Evolutionary conservation across 2,888 invertebrate genomes (phyloP), one percentile per base, ranked within the genome.

Genomic region (Noctua comes): DNA sequence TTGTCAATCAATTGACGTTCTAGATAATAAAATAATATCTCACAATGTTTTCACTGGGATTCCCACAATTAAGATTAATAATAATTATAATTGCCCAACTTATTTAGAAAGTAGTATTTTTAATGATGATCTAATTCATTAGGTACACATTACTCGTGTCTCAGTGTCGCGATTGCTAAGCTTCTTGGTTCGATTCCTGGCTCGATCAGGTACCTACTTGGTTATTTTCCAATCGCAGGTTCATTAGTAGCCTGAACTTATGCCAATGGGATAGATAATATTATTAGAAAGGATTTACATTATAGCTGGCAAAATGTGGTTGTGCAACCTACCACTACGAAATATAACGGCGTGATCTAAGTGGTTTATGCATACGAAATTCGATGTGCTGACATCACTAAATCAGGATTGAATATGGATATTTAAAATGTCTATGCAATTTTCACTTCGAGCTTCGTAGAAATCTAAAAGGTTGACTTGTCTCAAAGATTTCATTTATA

Each of bases 1-100:
- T 82, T 36, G 77, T 57, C 46, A 69, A 66, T 68, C 31, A 65
- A 57, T 54, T 79, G 48, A 73, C 11, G 31, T 40, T n/a, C 2
- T 11, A 40, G 31, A 46, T 40, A 40, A 27, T 65, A 27, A 18
- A 57, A 68, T 78, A 24, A 43, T 31, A 62, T 4, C 3, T 31
- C 8, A 40, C 11, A 62, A 27, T 36, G 24, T 54, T 66, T 79
- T 73, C 18, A 48, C 16, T 46, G 73, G 68, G 51, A 68, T 73
- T 68, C 81, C 74, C 54, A 51, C 21, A 16, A 24, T 10, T 24
- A 64, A 36, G n/a, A 77, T 18, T 54, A 66, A 4, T 21, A 36
- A 24, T 3, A 77, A 36, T 54, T 76, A 57, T 31, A 21, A 79
- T 79, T 65, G 36, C 24, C 0, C 46, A 80, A 46, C 36, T 18